Evolutionary conservation across 23 tunicate species (phyloP), one percentile per base, ranked within the genome.

Genomic region (Trididemnum miniatum): DNA sequence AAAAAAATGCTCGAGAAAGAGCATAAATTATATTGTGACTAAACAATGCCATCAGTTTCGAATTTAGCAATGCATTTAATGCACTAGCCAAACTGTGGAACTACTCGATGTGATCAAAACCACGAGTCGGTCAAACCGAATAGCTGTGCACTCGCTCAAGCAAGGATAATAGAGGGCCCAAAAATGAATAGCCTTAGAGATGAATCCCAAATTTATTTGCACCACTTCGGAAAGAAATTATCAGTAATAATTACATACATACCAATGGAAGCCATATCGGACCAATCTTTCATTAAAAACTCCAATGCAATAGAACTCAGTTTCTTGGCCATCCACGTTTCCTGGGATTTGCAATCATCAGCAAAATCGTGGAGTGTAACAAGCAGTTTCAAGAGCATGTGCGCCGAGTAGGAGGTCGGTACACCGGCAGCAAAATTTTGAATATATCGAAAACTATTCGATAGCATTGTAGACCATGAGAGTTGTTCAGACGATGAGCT

Each of bases 281-380:
- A 20, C 87, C 87, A 83, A 1, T 83, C 87, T 49, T 26, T 35
- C 26, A 26, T 59, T 73, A 83, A 74, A 59, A 83, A 83, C 25
- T 62, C 74, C 50, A 31, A 1, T 24, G 81, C 80, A 24, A 36
- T 36, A 2, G n/a, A 23, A 49, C 79, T 66, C 1, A 83, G 35
- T 31, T 83, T 74, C 62, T 83, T 83, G 25, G 81, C 72, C 87
- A 83, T 83, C 81, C 81, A 73, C 24, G 73, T 27, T 35, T 83
- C 81, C 27, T 73, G 81, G n/a, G 87, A 73, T 60, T 78, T 82
- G 35, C 69, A 31, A 25, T 65, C 81, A 49, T 69, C 69, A 30
- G 69, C 87, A 24, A 64, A 65, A 0, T 84, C 95, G 29, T 66
- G 51, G 9, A 77, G 20, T 22, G 57, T 35, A 0, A 72, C 15